Evolutionary conservation across 1,140 invertebrate species (phyloP).

Genomic region (Mylabris phalerata): DNA sequence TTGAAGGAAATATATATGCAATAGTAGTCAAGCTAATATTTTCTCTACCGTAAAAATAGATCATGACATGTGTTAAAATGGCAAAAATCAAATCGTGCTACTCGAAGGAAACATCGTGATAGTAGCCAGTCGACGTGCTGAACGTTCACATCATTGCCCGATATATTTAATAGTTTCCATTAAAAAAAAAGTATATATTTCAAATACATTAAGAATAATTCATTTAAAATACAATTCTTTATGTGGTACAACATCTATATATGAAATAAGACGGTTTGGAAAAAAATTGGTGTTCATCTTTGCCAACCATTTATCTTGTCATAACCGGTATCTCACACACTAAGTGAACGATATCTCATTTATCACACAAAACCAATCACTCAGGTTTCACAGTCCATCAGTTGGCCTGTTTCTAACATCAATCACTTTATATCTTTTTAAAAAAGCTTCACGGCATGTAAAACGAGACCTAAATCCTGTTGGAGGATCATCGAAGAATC

Average conservation of each 20-base stretch:
- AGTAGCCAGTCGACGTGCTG: constrained; percentile 14
- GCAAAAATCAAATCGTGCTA: constrained; percentile 17
- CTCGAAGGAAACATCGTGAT: constrained; percentile 19
- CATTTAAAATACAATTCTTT: too few relatives aligned
- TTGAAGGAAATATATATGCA: too few relatives aligned
- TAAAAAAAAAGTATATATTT: too few relatives aligned
- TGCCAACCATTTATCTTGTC: constrained; percentile 32
- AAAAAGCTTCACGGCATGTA: too few relatives aligned
- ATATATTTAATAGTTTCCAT: constrained; percentile 9
- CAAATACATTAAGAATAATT: too few relatives aligned
- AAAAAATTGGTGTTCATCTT: constrained; percentile 20
- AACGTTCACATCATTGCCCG: constrained; percentile 14
- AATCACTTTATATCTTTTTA: constrained; percentile 20
- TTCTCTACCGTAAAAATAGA: constrained; percentile 7
- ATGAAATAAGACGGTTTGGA: constrained; percentile 7
- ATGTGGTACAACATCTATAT: background rate
- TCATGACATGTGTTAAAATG: constrained; percentile 22
- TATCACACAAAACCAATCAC: constrained; percentile 37
- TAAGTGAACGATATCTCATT: constrained; percentile 32
- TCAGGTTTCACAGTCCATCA: constrained; percentile 35
- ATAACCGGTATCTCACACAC: constrained; percentile 33
- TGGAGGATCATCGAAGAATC: too few relatives aligned
- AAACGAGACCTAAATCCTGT: too few relatives aligned
- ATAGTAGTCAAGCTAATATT: too few relatives aligned
- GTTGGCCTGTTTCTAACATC: constrained; percentile 32